These are phyloP conservation scores for Harpegnathos saltator DNA, from an alignment of 1,140 invertebrate species.

Conservation along the genomic window DNA sequence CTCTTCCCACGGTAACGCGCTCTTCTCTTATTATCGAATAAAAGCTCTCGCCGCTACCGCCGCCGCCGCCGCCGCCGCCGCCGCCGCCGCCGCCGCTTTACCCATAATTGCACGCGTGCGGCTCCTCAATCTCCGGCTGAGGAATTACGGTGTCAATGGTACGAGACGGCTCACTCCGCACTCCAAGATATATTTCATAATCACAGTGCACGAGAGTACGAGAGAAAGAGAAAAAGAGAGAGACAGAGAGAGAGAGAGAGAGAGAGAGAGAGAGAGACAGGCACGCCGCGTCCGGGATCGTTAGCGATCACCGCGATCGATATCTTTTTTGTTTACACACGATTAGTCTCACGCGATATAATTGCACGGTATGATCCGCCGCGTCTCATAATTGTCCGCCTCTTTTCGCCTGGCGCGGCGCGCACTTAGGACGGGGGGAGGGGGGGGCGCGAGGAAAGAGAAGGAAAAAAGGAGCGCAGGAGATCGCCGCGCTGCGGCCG, in stretches of 20 bases:
- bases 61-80: neutral
- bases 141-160: slow-evolving; percentile 40
- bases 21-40: neutral
- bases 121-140: neutral
- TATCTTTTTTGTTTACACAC: slow-evolving; percentile 64
- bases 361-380: slow-evolving; percentile 44
- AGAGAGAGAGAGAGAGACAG: too few relatives aligned
- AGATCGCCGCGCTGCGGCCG: slow-evolving; percentile 27
- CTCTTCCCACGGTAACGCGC: neutral
- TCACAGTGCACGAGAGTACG: slow-evolving; percentile 28
- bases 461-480: slow-evolving; percentile 48
- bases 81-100: neutral
- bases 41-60: neutral
- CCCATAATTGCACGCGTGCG: neutral
- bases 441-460: slow-evolving; percentile 10
- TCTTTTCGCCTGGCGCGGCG: slow-evolving; percentile 16
- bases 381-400: slow-evolving; percentile 47
- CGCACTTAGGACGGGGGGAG: neutral
- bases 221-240: neutral
- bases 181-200: slow-evolving; percentile 40
- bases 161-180: slow-evolving; percentile 32
- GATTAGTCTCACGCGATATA: slow-evolving; percentile 59
- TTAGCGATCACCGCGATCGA: slow-evolving; percentile 57
- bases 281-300: slow-evolving; percentile 15
- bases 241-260: neutral